Base-by-base conservation (phyloP, 1,140 invertebrate species). In the Macrotrachela quadricornifera region DNA sequence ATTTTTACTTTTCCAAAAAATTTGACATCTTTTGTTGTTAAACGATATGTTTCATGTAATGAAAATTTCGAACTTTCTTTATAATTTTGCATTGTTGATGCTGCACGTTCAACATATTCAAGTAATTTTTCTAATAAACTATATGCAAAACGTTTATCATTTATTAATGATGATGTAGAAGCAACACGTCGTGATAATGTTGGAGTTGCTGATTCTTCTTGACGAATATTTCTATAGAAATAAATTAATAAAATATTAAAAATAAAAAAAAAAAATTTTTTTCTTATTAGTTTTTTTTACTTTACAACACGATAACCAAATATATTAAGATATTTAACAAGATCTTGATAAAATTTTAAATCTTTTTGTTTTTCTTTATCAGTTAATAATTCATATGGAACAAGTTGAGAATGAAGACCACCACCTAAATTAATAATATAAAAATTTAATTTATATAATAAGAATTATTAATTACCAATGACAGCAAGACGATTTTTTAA, bases 331-430 rank as follows among this genome's bases (percentile, higher is more conserved):
- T 95, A 99, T 66, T 97, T 96, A 1, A 99, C 74, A 59, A 97
- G 83, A 69, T 97, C 92, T 65, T 94, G 85, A 0, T 86, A 87
- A 47, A 90, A 76, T 70, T 96, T 88, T 48, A 91, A 76, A 70
- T 96, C 85, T 64, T 94, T 96, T 57, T 80, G 79, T 70, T 96
- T 95, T 67, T 99, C 94, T 68, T 92, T 92, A 67, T 97, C 94
- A 0, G 94, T 99, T 8, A 99, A 72, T 40, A 96, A 75, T 71
- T 97, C 92, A 69, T 95, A 99, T 0, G 92, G 91, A 0, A 99
- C 92, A 41, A 97, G 67, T 65, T 91, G 86, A 1, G 90, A 83
- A 72, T 94, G 87, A 45, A 74, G 63, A 54, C 91, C 85, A 37
- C 80, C 83, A 64, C 78, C 75, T 76, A 59, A 17, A 51, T 39